A percentile compares a stretch with the other conserved stretches of the same genome.
Evolutionary conservation across 64 coral and sea anemone species (phyloP).

Genomic region (Stylophora pistillata): DNA sequence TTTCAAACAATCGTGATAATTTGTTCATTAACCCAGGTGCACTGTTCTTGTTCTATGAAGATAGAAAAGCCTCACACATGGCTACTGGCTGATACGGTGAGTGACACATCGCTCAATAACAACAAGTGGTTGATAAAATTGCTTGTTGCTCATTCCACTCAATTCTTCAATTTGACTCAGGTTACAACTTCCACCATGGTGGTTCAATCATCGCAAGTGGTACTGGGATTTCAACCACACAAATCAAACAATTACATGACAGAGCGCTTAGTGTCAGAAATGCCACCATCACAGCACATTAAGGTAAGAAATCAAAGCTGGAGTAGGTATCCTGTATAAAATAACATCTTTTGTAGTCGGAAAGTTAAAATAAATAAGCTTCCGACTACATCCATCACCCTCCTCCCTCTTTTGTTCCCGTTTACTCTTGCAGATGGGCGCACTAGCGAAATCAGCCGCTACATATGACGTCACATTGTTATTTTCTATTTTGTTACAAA

Average conservation of each 20-base stretch:
- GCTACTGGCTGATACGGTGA: constrained; percentile 50
- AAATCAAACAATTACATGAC: constrained; percentile 13
- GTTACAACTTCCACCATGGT: constrained; percentile 5
- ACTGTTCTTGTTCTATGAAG: constrained; percentile 49
- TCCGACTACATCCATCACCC: neutral
- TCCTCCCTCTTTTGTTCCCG: too few species aligned
- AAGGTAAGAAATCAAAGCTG: neutral
- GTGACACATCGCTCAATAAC: neutral
- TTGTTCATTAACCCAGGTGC: too few species aligned
- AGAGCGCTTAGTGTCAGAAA: neutral
- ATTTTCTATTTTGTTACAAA: constrained; percentile 5
- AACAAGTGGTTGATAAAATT: neutral
- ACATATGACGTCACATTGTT: neutral
- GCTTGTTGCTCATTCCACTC: neutral
- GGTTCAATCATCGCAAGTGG: constrained; percentile 50
- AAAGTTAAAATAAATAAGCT: too few species aligned
- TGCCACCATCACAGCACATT: neutral
- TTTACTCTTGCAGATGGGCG: too few species aligned
- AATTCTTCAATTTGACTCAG: constrained; percentile 4
- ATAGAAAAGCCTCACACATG: constrained; percentile 60
- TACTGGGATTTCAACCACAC: constrained; percentile 33
- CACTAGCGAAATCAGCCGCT: too few species aligned
- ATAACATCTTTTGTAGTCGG: too few species aligned
- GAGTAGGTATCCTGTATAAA: too few species aligned
- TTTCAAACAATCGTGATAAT: too few species aligned